Base-by-base conservation (phyloP, 2,797 vertebrate genomes). In the Ispidina picta region DNA sequence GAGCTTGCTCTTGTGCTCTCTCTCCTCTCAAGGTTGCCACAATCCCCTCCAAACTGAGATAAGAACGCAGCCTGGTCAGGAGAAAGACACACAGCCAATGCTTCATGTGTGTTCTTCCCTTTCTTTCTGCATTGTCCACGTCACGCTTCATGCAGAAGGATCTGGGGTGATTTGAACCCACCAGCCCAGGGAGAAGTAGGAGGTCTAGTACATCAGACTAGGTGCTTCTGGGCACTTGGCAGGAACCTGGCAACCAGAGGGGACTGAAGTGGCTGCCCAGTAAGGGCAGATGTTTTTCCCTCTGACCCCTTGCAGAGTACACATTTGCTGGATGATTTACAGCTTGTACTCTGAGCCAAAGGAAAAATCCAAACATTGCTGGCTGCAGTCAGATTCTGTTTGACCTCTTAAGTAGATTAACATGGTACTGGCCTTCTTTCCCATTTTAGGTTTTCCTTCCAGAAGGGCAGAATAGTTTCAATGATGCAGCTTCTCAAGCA, bases 321-420 rank as follows among this genome's bases (percentile, higher is more conserved):
- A 88, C 83, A 77, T 88, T 91, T 80, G 55, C 68, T 92, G 92
- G 71, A 91, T 74, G 83, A 94, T 95, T 86, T 93, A 83, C 77
- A 88, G 71, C 71, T 83, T 84, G 69, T 79, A 90, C 88, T 77
- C 72, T 13, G 62, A 88, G 93, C 89, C 91, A 95, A 86, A 94
- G 95, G 94, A 94, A 95, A 95, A 95, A 94, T 88, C 31, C 83
- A 95, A 93, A 86, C 86, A 88, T 51, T 76, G 65, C 83, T 95
- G 93, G 91, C 91, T 93, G 65, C 65, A 54, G 54, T 65, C 58
- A 73, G 74, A 60, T 93, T 92, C 91, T 79, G 62, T 51, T 93
- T 95, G 91, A 95, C 86, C 86, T 95, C 89, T 84, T 92, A 90
- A 96, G 89, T 86, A 95, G 71, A 94, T 95, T 92, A 94, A 84